phyloP scores from a whole-genome alignment of 2,113 vertebrate genomes.

The Dinomys branickii region DNA sequence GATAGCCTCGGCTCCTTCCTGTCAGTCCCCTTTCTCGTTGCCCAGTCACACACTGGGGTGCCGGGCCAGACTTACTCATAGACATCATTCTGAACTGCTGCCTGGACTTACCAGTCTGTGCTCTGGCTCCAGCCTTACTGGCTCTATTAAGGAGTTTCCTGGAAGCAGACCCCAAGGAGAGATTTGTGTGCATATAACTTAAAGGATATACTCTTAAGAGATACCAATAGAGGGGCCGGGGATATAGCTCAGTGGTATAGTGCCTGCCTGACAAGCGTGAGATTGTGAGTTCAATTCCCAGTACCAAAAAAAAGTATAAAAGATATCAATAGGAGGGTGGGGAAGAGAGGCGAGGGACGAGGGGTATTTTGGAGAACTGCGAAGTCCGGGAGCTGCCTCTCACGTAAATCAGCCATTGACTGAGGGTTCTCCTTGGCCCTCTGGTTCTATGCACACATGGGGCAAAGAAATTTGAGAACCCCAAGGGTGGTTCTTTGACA shows the following conservation, averaged over 20 bases:
- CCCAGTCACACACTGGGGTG: background rate
- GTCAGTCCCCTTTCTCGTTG: background rate
- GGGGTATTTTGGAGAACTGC: background rate
- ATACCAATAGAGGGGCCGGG: background rate
- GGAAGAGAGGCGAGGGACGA: background rate
- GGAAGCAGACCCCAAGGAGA: background rate
- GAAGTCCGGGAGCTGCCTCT: background rate
- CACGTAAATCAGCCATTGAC: background rate
- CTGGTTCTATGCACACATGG: background rate
- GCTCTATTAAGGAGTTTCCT: background rate
- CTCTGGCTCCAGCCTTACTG: background rate
- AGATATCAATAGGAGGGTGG: background rate
- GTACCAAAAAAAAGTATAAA: background rate
- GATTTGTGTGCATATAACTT: background rate
- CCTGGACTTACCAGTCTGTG: background rate
- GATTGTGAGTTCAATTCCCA: too few species aligned
- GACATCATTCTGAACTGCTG: background rate
- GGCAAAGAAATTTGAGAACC: background rate
- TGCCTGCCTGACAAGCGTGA: too few species aligned
- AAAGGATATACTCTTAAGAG: background rate
- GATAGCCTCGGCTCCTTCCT: background rate
- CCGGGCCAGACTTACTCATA: background rate
- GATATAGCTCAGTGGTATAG: too few species aligned
- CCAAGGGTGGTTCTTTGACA: background rate
- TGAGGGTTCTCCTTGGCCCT: background rate